Percentiles rank a stretch among this genome's conserved stretches.
Evolutionary conservation across 2,113 vertebrate genomes (phyloP).

Genomic region (Gallinago paraguaiae): DNA sequence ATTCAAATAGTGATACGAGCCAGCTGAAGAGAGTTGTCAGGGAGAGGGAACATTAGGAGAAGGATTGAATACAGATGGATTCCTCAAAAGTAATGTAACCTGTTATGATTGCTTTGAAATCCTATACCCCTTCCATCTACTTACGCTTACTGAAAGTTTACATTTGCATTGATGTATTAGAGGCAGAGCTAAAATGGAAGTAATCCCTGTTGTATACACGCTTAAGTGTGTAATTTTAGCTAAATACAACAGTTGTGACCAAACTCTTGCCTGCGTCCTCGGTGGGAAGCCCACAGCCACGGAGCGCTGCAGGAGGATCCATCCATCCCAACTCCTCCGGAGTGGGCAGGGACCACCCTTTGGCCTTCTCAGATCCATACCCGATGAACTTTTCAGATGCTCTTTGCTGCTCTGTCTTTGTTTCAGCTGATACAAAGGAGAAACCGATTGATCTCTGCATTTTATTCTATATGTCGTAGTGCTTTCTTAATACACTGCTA

Average conservation of each 20-base stretch:
- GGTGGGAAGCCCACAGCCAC: background rate
- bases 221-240: conserved; percentile 57
- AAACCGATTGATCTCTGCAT: background rate
- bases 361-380: background rate
- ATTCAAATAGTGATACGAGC: conserved; percentile 58
- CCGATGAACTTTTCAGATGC: accelerated
- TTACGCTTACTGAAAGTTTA: conserved; percentile 48
- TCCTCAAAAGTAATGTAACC: conserved; percentile 71
- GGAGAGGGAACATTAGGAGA: conserved; percentile 54
- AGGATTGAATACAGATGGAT: conserved; percentile 71
- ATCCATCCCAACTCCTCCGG: background rate
- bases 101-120: conserved; percentile 72
- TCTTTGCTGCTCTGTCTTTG: background rate
- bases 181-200: conserved; percentile 51
- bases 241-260: conserved; percentile 34
- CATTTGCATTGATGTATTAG: conserved; percentile 56
- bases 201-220: conserved; percentile 54
- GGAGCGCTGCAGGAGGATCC: background rate
- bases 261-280: background rate
- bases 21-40: conserved; percentile 71
- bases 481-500: background rate
- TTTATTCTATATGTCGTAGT: background rate
- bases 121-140: conserved; percentile 52
- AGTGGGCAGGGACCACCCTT: background rate
- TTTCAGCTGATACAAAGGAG: background rate